Conservation (phyloP, 1,140 invertebrate species). For the Rhyacophila brunnea region DNA sequence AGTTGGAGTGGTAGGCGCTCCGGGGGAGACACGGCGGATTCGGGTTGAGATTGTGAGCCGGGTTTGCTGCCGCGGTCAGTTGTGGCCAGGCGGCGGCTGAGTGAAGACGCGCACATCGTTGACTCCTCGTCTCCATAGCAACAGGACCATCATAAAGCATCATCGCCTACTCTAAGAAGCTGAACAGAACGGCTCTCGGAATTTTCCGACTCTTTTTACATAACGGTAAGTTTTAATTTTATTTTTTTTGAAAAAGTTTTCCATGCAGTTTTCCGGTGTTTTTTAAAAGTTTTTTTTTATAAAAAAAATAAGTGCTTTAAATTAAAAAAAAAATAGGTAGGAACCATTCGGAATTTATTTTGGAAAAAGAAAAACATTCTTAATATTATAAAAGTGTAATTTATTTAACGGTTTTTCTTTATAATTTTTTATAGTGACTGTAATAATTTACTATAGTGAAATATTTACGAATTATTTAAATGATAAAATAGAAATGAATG, state of each 20-base stretch:
- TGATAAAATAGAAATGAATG: no score
- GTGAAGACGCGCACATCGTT: constrained; percentile 16
- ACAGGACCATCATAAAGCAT: no score
- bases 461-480: no score
- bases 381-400: no score
- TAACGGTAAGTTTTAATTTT: constrained; percentile 27
- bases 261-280: background rate
- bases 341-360: background rate
- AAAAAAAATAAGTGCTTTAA: background rate
- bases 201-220: constrained; percentile 27
- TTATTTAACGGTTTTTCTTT: no score
- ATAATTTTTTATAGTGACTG: no score
- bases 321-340: background rate
- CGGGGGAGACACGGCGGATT: background rate
- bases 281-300: background rate
- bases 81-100: constrained; percentile 19
- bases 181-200: background rate
- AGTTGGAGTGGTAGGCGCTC: no score
- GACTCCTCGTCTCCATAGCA: background rate
- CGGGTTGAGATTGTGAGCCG: constrained; percentile 16
- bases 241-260: constrained; percentile 1
- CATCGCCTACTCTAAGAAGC: no score
- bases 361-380: no score
- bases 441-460: no score
- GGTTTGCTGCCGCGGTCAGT: constrained; percentile 17